A percentile compares a stretch with the other conserved stretches of the same genome.
These are phyloP conservation scores for Drosophila gunungcola DNA, from an alignment of 1,140 invertebrate species.

Conservation along the genomic window DNA sequence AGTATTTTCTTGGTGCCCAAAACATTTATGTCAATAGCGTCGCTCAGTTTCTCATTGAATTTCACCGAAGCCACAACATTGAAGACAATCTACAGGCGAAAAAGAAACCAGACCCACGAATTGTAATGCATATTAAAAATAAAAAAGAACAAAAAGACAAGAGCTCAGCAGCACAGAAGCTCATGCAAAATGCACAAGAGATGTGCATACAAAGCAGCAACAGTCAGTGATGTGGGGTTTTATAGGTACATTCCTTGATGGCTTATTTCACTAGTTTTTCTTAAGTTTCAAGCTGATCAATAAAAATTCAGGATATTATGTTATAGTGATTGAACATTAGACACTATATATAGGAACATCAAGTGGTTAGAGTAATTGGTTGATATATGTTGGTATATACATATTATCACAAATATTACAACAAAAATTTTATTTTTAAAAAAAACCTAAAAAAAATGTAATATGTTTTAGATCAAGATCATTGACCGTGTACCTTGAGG, in stretches of 20 bases:
- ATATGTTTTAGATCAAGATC: too few species aligned
- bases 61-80: slow-evolving; percentile 95
- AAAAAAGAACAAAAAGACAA: slow-evolving; percentile 28
- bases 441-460: too few species aligned
- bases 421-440: too few species aligned
- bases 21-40: slow-evolving; percentile 88
- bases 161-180: slow-evolving; percentile 7
- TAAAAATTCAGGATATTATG: too few species aligned
- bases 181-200: slow-evolving; percentile 73
- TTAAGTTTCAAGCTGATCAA: too few species aligned
- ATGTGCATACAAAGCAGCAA: slow-evolving; percentile 68
- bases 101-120: slow-evolving; percentile 37
- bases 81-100: slow-evolving; percentile 89
- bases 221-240: slow-evolving; percentile 1
- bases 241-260: background rate
- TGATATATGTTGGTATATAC: too few species aligned
- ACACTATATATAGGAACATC: too few species aligned
- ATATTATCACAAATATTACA: too few species aligned
- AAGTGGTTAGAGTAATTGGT: too few species aligned
- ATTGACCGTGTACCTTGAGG: background rate
- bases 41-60: slow-evolving; percentile 92
- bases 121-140: slow-evolving; percentile 77
- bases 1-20: slow-evolving; percentile 87
- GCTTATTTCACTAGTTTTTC: background rate
- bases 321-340: too few species aligned